Base-by-base conservation (phyloP, 2,797 vertebrate genomes). In the Lemur catta region DNA sequence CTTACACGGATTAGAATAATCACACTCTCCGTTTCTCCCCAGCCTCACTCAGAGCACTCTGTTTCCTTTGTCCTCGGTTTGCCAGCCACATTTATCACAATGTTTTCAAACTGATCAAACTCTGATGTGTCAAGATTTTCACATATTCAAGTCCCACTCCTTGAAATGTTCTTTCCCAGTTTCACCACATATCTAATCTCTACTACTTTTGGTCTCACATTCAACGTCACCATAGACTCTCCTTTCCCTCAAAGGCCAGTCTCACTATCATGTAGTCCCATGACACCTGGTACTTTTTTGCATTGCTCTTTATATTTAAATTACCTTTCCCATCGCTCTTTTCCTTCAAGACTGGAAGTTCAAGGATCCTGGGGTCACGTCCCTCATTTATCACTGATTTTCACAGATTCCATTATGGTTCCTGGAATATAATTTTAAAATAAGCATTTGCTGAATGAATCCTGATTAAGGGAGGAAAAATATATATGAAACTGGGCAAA, bases 31-130 rank as follows among this genome's bases (percentile, higher is more conserved):
- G 38, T 65, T 38, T 52, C 28, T 38, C 22, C 46, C 2, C 10
- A 57, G 13, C 28, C 33, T 35, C 0, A 9, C 1, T 57, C 38
- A 24, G 3, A 13, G 0, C n/a, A 12, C 28, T 75, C 0, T 57
- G 13, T 46, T 24, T 38, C 26, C 20, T 82, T 43, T 46, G 38
- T 22, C 30, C 48, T 38, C 33, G 78, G 26, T n/a, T 33, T 18
- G 17, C 41, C 5, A 65, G 14, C 9, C 5, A n/a, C n/a, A 52
- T 41, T 74, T 65, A 57, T 22, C 38, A 55, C 7, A 69, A 24
- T 41, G 4, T 41, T 76, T 41, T 48, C 30, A 50, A 57, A 6
- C n/a, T 71, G 50, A 18, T 61, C 74, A 41, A 52, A 76, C 26
- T 71, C 18, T 52, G 41, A n/a, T 30, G 30, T 30, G 43, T 46